Evolutionary conservation across 2,113 vertebrate genomes (phyloP).

Genomic region (Labeo catla): DNA sequence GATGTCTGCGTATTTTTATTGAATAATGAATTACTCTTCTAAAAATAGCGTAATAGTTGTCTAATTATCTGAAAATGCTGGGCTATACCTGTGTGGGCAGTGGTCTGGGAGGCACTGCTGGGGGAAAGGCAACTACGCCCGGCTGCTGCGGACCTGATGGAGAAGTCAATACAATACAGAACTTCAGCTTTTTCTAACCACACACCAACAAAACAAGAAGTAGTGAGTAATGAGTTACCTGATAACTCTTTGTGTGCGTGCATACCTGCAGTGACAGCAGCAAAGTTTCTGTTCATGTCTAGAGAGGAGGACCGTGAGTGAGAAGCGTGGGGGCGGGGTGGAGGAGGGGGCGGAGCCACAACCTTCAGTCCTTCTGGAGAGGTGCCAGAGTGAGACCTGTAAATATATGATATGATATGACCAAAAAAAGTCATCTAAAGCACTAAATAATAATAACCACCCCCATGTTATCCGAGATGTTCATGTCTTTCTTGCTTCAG

Average conservation of each 20-base stretch:
- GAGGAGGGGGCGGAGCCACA: constrained; percentile 91
- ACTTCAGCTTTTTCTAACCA: background rate
- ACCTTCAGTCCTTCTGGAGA: constrained; percentile 86
- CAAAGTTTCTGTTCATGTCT: constrained; percentile 95
- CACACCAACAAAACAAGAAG: background rate
- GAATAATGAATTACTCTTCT: background rate
- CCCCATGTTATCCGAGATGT: too few species aligned
- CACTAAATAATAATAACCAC: background rate
- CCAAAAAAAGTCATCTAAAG: too few species aligned
- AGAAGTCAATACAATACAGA: background rate
- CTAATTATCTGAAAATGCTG: background rate
- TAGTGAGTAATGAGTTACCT: background rate
- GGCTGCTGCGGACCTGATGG: constrained; percentile 82
- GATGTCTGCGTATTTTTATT: constrained; percentile 74
- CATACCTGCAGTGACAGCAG: constrained; percentile 81
- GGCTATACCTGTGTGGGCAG: constrained; percentile 88
- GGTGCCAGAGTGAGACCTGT: constrained; percentile 95
- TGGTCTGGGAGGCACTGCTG: constrained; percentile 95
- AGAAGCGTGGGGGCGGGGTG: constrained; percentile 90
- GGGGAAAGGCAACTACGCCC: constrained; percentile 87
- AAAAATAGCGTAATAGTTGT: background rate
- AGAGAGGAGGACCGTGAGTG: constrained; percentile 98
- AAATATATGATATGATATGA: too few species aligned
- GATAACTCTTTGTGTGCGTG: background rate
- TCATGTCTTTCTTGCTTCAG: too few species aligned